phyloP scores from a whole-genome alignment of 2,888 invertebrate species.

The Tillus elongatus region DNA sequence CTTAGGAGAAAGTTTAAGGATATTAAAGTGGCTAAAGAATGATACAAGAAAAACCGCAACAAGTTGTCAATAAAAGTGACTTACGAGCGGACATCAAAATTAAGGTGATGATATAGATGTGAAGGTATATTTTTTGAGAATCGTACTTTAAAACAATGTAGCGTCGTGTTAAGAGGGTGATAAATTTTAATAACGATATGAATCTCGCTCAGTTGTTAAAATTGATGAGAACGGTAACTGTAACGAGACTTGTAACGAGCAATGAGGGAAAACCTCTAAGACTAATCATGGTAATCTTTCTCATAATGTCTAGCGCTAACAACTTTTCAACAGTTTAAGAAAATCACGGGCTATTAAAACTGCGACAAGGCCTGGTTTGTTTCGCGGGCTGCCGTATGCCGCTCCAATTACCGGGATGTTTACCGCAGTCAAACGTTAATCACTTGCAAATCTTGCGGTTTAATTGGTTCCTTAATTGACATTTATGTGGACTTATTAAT shows the following conservation, averaged over 20 bases:
- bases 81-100: no score
- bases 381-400: slow-evolving; percentile 8
- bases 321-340: slow-evolving; percentile 44
- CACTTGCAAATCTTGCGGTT: slow-evolving; percentile 36
- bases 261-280: slow-evolving; percentile 40
- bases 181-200: slow-evolving; percentile 38
- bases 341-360: slow-evolving; percentile 42
- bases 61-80: no score
- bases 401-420: slow-evolving; percentile 32
- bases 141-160: slow-evolving; percentile 29
- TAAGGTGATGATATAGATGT: no score
- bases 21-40: no score
- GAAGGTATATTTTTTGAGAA: no score
- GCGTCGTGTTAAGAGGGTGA: slow-evolving; percentile 32
- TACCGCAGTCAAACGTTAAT: slow-evolving; percentile 38
- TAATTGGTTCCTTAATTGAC: slow-evolving; percentile 41
- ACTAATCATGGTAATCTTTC: slow-evolving; percentile 42
- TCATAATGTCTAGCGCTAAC: slow-evolving; percentile 42
- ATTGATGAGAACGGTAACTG: slow-evolving; percentile 41
- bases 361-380: slow-evolving; percentile 32
- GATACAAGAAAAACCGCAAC: no score
- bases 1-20: no score
- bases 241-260: slow-evolving; percentile 39
- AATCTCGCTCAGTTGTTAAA: slow-evolving; percentile 36
- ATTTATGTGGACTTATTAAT: slow-evolving; percentile 33